phyloP scores from a whole-genome alignment of 2,888 invertebrate genomes.

The Chymomyza amoena region DNA sequence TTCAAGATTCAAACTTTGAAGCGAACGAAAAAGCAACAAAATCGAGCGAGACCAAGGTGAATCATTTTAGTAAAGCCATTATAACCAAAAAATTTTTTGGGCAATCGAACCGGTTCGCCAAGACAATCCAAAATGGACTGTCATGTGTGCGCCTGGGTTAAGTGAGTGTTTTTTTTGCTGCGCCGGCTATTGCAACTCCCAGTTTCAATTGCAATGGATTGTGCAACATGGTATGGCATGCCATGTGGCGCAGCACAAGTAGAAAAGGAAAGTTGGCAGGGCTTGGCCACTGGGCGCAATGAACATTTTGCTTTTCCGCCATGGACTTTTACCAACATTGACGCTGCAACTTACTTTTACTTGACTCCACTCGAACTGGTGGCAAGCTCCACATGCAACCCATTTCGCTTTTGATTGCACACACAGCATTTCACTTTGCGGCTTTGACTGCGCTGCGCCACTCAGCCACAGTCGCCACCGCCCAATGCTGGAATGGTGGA shows the following conservation, averaged over 20 bases:
- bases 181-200: constrained; percentile 15
- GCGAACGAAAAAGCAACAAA: background rate
- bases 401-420: constrained; percentile 61
- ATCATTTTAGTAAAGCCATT: constrained; percentile 25
- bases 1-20: constrained; percentile 16
- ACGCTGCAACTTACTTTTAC: constrained; percentile 65
- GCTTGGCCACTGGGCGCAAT: constrained; percentile 32
- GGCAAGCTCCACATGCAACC: constrained; percentile 32
- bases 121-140: constrained; percentile 39
- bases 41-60: constrained; percentile 32
- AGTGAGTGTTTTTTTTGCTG: too few species aligned
- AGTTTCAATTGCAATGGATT: constrained; percentile 34
- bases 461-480: background rate
- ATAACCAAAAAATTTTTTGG: constrained; percentile 1
- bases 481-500: constrained; percentile 18
- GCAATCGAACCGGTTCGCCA: constrained; percentile 7
- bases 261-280: constrained; percentile 67
- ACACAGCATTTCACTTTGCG: constrained; percentile 57
- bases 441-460: constrained; percentile 4
- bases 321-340: constrained; percentile 7
- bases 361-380: constrained; percentile 24
- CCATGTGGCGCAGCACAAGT: background rate
- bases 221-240: constrained; percentile 44
- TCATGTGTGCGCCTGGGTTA: background rate
- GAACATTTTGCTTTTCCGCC: constrained; percentile 33